Percentiles rank a stretch among this genome's conserved stretches.
Conservation (phyloP, 2,888 invertebrate species). For the Eueremaeus valkanovi region DNA sequence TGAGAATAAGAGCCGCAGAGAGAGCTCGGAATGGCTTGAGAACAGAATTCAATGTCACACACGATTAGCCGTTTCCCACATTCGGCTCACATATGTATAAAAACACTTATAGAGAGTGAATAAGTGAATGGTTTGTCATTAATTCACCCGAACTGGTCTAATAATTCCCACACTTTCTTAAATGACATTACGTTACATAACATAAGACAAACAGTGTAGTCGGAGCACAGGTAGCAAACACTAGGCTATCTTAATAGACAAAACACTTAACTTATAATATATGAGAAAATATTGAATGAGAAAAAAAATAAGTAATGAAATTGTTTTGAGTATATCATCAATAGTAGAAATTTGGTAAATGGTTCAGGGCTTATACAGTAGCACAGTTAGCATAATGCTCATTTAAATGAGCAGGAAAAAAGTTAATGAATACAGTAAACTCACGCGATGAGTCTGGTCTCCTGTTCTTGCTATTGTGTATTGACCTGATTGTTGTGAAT, state of each 20-base stretch:
- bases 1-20: background rate
- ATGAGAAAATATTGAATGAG: background rate
- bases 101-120: background rate
- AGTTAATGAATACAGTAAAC: too few relatives aligned
- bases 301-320: background rate
- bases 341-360: background rate
- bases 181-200: slow-evolving; percentile 3
- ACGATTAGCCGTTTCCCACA: slow-evolving; percentile 21
- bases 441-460: slow-evolving; percentile 28
- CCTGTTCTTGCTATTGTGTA: background rate
- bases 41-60: slow-evolving; percentile 26
- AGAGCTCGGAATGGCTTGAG: background rate
- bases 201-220: background rate
- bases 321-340: background rate
- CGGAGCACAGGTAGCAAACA: background rate
- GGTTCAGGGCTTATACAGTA: background rate
- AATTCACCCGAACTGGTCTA: slow-evolving; percentile 5
- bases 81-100: background rate
- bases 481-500: background rate
- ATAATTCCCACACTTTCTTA: slow-evolving; percentile 33
- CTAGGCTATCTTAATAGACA: background rate
- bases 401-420: background rate
- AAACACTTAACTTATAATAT: background rate
- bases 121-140: slow-evolving; percentile 21
- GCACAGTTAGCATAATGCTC: background rate